A percentile compares a stretch with the other conserved stretches of the same genome.
Evolutionary conservation across 2,888 invertebrate genomes (phyloP).

Genomic region (Papilio protenor): DNA sequence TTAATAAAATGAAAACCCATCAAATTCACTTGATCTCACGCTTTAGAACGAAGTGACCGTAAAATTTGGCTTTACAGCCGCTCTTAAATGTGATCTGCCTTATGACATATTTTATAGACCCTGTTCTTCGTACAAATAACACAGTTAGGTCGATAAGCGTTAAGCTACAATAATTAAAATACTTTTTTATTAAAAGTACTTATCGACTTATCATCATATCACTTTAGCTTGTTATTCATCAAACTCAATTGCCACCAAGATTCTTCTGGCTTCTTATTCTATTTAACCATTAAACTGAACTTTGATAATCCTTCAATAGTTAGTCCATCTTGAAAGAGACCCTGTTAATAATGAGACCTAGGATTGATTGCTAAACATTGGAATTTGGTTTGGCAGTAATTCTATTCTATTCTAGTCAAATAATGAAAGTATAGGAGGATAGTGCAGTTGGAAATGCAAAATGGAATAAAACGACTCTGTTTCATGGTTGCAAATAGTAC

Average conservation of each 20-base stretch:
- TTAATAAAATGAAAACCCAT: slow-evolving; percentile 14
- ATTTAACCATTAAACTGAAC: too few species aligned
- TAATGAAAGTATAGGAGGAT: background rate
- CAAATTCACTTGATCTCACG: slow-evolving; percentile 14
- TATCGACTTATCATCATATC: background rate
- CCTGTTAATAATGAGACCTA: too few species aligned
- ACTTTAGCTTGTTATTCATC: too few species aligned
- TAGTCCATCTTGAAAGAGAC: too few species aligned
- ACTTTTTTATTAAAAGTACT: background rate
- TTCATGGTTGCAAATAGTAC: background rate
- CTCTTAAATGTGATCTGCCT: slow-evolving; percentile 20
- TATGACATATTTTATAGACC: slow-evolving; percentile 15
- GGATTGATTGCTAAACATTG: background rate
- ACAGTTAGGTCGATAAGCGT: background rate
- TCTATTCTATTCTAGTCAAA: background rate
- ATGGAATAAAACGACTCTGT: background rate
- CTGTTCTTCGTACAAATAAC: background rate
- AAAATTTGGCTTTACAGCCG: slow-evolving; percentile 16
- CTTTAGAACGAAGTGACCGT: slow-evolving; percentile 14
- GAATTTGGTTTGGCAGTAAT: background rate
- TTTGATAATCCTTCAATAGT: too few species aligned
- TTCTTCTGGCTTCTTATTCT: background rate
- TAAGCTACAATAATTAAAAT: background rate
- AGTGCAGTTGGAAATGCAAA: background rate
- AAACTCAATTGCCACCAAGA: background rate